Percentiles rank a stretch among this genome's conserved stretches.
Evolutionary conservation across 2,113 vertebrate species (phyloP).

Genomic region (zebrafish (Danio rerio)): GRCz12tu NC_133182.1:42687501-42688000

Average conservation of each 20-base stretch:
- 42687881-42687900: conserved; percentile 49
- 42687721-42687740: background rate
- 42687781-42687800: background rate
- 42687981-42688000: conserved; percentile 44
- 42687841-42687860: conserved; percentile 29
- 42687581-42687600: background rate
- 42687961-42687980: conserved; percentile 56
- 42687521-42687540: background rate
- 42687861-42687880: conserved; percentile 40
- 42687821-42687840: background rate
- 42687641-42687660: background rate
- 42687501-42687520: background rate
- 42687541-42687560: background rate
- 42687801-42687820: conserved; percentile 11
- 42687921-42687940: conserved; percentile 15
- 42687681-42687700: background rate
- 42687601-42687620: background rate
- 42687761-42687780: background rate
- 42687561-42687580: background rate
- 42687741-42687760: conserved; percentile 1
- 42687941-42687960: conserved; percentile 22
- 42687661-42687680: background rate
- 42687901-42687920: conserved; percentile 2
- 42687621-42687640: background rate
- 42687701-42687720: background rate